Percentiles rank a stretch among this genome's conserved stretches.
Conservation (phyloP, 2,797 vertebrate genomes). For the Eulemur coronatus region DNA sequence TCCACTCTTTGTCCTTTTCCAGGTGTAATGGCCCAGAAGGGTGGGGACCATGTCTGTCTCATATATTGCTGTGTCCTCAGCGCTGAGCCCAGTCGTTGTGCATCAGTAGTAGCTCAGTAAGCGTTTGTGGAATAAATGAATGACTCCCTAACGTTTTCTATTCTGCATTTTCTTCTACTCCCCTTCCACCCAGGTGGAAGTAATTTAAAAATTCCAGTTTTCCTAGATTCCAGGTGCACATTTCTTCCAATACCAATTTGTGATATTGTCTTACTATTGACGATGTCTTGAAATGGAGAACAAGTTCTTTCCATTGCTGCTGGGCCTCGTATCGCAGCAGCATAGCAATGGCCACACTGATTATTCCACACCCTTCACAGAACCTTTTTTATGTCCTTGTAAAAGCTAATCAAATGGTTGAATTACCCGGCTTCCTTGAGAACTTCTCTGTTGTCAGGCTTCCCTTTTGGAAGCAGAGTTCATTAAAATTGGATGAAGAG, state of each 20-base stretch:
- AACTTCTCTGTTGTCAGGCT: not conserved
- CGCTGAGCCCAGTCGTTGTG: not conserved
- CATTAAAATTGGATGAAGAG: conserved; percentile 56
- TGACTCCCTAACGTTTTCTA: not conserved
- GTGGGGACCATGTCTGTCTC: not conserved
- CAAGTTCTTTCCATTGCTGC: not conserved
- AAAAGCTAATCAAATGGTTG: not conserved
- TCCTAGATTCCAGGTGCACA: not conserved
- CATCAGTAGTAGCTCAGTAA: not conserved
- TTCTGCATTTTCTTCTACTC: not conserved
- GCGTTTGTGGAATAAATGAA: not conserved
- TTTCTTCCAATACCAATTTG: not conserved
- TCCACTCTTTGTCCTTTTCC: not conserved
- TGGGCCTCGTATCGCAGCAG: not conserved
- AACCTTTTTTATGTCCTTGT: not conserved
- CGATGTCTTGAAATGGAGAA: not conserved
- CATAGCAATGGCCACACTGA: not conserved
- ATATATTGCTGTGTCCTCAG: not conserved
- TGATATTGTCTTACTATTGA: not conserved
- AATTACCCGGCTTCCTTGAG: not conserved
- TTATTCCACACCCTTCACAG: not conserved
- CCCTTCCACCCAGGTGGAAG: not conserved
- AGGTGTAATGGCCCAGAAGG: not conserved
- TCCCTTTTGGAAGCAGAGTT: not conserved
- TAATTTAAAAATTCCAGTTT: not conserved